A percentile compares a stretch with the other conserved stretches of the same genome.
Conservation (phyloP, 2,888 invertebrate species). For the Desoria tigrina region DNA sequence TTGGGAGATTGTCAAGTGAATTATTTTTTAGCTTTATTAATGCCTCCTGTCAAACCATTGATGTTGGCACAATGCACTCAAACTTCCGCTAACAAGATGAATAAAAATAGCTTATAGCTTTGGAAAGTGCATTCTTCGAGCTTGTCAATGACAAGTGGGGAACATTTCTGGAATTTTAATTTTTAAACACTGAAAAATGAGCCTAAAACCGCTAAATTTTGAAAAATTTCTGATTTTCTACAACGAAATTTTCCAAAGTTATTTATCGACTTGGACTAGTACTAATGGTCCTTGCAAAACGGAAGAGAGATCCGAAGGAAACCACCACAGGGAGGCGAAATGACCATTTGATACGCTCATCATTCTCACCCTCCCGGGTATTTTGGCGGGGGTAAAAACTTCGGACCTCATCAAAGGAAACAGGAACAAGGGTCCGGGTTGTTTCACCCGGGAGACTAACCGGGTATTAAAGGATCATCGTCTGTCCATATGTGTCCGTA, state of each 20-base stretch:
- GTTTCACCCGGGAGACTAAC: no score
- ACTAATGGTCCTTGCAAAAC: no score
- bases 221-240: no score
- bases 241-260: no score
- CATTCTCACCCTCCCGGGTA: constrained; percentile 13
- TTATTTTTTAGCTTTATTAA: constrained; percentile 5
- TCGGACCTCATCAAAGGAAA: neutral
- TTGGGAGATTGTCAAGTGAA: neutral
- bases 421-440: no score
- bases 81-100: constrained; percentile 3
- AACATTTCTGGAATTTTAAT: neutral
- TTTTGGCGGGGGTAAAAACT: neutral
- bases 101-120: neutral
- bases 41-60: constrained; percentile 6
- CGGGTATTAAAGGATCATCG: no score
- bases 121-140: neutral
- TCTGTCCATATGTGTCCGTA: no score
- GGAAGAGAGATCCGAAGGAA: constrained; percentile 20
- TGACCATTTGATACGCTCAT: constrained; percentile 28
- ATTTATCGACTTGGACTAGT: no score
- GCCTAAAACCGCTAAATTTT: no score
- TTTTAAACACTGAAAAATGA: no score
- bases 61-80: neutral
- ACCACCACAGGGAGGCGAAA: constrained; percentile 39
- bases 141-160: neutral